Conservation (phyloP, 1,140 invertebrate species). For the Bombus confusus region DNA sequence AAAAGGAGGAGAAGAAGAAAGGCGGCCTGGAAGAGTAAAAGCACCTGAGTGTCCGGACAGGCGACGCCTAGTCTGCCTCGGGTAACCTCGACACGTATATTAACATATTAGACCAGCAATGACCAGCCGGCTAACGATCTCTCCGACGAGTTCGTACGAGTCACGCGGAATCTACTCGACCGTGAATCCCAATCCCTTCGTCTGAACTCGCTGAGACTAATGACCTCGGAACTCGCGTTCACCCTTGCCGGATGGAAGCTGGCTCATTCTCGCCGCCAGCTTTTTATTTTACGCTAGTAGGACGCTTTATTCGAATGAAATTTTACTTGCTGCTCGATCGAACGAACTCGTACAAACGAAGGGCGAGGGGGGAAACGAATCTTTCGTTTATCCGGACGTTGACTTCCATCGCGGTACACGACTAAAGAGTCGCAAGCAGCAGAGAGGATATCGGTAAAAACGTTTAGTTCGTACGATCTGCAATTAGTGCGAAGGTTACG, state of each 20-base stretch:
- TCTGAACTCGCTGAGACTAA: background rate
- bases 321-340: no score
- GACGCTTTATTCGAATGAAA: no score
- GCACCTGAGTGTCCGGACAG: conserved; percentile 65
- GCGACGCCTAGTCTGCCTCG: conserved; percentile 74
- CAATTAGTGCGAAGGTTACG: no score
- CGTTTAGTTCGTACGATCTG: no score
- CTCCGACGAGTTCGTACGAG: background rate
- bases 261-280: no score
- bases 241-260: background rate
- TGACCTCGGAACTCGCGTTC: background rate
- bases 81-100: conserved; percentile 61
- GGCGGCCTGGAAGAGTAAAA: conserved; percentile 47
- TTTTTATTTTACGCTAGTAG: no score
- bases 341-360: no score
- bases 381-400: no score
- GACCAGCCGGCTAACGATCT: conserved; percentile 41
- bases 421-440: no score
- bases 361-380: no score
- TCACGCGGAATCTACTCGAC: background rate
- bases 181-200: background rate
- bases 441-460: no score
- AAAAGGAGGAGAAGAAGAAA: conserved; percentile 2
- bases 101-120: conserved; percentile 64
- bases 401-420: no score